Base-by-base conservation (phyloP, 2,888 invertebrate species). In the Eremobia ochroleuca region DNA sequence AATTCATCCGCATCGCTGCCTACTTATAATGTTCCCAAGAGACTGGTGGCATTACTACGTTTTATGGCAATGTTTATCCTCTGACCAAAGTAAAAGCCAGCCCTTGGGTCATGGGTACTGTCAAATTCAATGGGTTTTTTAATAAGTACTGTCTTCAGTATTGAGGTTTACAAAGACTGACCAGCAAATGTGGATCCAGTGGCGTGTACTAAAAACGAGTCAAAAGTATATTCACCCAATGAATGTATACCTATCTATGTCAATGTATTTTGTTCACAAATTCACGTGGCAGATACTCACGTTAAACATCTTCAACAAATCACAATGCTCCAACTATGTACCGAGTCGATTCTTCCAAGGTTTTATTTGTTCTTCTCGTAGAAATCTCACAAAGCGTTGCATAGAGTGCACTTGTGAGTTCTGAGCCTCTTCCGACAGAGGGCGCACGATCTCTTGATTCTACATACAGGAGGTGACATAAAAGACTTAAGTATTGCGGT, bases 301-400 rank as follows among this genome's bases (percentile, higher is more conserved):
- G 58, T 58, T 46, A 28, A 8, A 77, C 52, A 59, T 79, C 59
- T 79, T 65, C 65, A 76, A 83, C 80, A 83, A 85, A 80, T 79
- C 74, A 76, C 79, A 75, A 73, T 77, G 72, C 72, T 77, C 25
- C 52, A 71, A 55, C 65, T 40, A 73, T 65, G 40, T 78, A 78
- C 74, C 52, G 66, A 64, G 37, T 77, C 71, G 43, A 74, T 68
- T 79, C 79, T 77, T 85, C 68, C 70, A 70, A 71, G 55, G 59
- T 76, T 81, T 74, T 85, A 87, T 88, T 87, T 88, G 82, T 86
- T 84, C 86, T 77, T 49, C 69, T 59, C n/a, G 28, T 79, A 75
- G 66, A 76, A 86, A 79, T 76, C 77, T 55, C 71, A 76, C 83
- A 84, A 83, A 87, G 89, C 86, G 83, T 83, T 85, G 82, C 84